phyloP scores from a whole-genome alignment of 2,113 vertebrate species.

The Esox niger region DNA sequence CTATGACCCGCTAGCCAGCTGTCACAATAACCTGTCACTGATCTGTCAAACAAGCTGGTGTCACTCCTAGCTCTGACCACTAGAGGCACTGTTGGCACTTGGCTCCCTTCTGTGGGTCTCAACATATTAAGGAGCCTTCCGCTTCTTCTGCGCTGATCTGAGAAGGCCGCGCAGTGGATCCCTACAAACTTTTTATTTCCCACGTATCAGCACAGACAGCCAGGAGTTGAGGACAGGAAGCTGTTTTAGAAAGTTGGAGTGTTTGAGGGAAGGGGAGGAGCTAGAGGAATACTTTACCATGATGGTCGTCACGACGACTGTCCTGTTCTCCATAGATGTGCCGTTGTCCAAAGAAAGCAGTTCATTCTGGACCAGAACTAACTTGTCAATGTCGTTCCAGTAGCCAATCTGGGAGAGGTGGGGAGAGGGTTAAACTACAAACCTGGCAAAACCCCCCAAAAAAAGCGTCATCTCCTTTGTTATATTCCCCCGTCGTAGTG shows the following conservation, averaged over 20 bases:
- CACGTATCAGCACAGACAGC: neutral
- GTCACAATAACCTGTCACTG: neutral
- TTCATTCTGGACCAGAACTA: constrained; percentile 93
- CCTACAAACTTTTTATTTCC: neutral
- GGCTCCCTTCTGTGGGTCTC: neutral
- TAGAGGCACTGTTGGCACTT: constrained; percentile 2
- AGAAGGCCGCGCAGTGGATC: too few species aligned
- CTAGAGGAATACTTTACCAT: constrained; percentile 84
- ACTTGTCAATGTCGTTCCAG: constrained; percentile 97
- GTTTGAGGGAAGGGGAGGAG: constrained; percentile 16
- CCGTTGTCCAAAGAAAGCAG: constrained; percentile 88
- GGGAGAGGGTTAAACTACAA: neutral
- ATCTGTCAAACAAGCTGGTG: neutral
- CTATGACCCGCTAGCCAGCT: neutral
- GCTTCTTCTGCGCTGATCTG: neutral
- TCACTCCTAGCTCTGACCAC: constrained; percentile 23
- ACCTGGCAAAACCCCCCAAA: neutral
- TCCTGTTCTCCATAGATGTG: constrained; percentile 89
- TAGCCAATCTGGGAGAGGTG: constrained; percentile 81
- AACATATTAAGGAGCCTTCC: too few species aligned
- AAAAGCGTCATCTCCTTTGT: too few species aligned
- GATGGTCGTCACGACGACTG: constrained; percentile 95
- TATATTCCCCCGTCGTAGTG: neutral
- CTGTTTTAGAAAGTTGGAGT: neutral
- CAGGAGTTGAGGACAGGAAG: too few species aligned